Conservation (phyloP, 2,113 vertebrate genomes). For the Mirounga angustirostris region DNA sequence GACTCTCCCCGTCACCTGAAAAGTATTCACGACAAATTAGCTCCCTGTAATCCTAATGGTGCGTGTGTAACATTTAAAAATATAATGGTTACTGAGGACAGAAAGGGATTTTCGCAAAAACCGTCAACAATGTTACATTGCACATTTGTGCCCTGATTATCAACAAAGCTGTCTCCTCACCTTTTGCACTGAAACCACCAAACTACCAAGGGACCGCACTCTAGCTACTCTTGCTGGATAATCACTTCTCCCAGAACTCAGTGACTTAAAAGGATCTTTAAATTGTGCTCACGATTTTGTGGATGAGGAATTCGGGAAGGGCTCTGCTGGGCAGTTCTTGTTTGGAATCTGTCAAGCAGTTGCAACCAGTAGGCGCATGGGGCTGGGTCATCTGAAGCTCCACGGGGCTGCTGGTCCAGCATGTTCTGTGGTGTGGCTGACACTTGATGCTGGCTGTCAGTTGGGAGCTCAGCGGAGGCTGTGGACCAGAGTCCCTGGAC, state of each 20-base stretch:
- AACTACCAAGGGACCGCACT: not conserved
- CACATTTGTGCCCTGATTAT: not conserved
- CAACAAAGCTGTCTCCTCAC: constrained; percentile 1
- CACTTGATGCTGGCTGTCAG: not conserved
- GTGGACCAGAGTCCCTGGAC: too few species aligned
- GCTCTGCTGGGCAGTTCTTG: not conserved
- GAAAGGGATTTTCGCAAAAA: constrained; percentile 40
- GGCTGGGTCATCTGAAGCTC: not conserved
- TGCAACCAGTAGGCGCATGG: not conserved
- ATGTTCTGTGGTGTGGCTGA: not conserved
- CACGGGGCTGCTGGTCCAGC: too few species aligned
- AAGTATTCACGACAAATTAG: not conserved
- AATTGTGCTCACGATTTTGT: constrained; percentile 15
- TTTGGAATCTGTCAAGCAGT: not conserved
- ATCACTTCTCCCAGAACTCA: not conserved
- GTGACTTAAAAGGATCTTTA: constrained; percentile 12
- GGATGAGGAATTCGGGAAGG: not conserved
- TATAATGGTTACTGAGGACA: not conserved
- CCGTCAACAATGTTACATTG: not conserved
- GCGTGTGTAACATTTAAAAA: not conserved
- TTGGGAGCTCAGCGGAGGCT: not conserved
- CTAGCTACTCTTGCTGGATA: not conserved
- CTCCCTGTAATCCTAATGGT: not conserved
- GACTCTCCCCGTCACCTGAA: not conserved
- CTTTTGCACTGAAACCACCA: constrained; percentile 38